phyloP scores from a whole-genome alignment of 2,113 vertebrate genomes.

The Orycteropus afer region DNA sequence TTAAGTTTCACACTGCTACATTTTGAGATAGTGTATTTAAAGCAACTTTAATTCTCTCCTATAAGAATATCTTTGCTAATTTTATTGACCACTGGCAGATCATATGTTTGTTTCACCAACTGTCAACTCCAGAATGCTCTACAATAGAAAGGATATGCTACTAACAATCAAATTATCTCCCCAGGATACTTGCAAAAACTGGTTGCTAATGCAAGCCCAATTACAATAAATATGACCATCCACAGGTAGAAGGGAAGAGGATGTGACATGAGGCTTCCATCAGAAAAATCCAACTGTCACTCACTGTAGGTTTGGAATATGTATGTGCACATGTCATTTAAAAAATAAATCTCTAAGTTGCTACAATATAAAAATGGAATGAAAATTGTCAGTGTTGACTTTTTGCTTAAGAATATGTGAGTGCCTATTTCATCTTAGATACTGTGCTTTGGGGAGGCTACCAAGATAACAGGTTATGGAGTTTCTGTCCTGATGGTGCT shows the following conservation, averaged over 20 bases:
- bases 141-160: constrained; percentile 40
- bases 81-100: constrained; percentile 29
- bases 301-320: background rate
- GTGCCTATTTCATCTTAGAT: background rate
- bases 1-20: background rate
- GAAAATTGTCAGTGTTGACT: background rate
- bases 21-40: background rate
- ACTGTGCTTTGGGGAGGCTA: background rate
- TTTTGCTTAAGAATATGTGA: constrained; percentile 13
- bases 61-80: constrained; percentile 25
- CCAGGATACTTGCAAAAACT: constrained; percentile 40
- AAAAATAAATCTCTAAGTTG: background rate
- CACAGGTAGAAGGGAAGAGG: constrained; percentile 8
- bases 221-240: constrained; percentile 33
- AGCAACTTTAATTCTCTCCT: constrained; percentile 16
- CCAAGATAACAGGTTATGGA: background rate
- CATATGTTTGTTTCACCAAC: constrained; percentile 47
- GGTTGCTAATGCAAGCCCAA: constrained; percentile 43
- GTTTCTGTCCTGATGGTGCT: background rate
- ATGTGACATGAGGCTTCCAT: background rate
- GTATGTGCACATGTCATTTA: background rate
- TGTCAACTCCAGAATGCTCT: background rate
- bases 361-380: constrained; percentile 27
- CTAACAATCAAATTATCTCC: constrained; percentile 51
- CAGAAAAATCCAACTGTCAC: background rate